Conservation (phyloP, 2,888 invertebrate genomes). For the Dryadula phaetusa region DNA sequence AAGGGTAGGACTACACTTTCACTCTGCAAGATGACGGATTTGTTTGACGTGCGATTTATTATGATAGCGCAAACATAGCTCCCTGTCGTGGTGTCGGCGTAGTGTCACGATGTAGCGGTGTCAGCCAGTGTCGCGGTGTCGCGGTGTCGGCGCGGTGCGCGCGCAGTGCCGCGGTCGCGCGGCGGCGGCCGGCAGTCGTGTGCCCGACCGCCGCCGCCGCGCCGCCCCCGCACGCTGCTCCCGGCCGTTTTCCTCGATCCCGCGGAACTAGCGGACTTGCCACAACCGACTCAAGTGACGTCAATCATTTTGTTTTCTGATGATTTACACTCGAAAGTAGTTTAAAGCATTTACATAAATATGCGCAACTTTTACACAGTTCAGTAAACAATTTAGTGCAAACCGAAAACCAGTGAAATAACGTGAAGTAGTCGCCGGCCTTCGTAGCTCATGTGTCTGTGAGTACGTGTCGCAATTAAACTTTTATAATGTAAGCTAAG, state of each 20-base stretch:
- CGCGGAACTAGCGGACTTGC: background rate
- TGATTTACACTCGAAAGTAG: background rate
- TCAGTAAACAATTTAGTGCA: constrained; percentile 2
- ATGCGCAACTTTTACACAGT: background rate
- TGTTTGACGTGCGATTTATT: constrained; percentile 36
- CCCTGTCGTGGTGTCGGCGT: constrained; percentile 27
- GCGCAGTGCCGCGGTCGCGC: constrained; percentile 4
- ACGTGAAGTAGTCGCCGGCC: constrained; percentile 2
- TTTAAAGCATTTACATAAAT: background rate
- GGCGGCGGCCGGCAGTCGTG: background rate
- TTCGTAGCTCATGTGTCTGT: constrained; percentile 5
- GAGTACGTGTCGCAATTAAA: constrained; percentile 3
- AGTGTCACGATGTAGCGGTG: background rate
- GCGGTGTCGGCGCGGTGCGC: constrained; percentile 27
- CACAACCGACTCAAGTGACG: background rate
- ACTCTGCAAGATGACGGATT: constrained; percentile 27
- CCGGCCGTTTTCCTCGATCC: background rate
- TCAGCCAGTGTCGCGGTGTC: background rate
- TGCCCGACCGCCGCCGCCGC: constrained; percentile 16
- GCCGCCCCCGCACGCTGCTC: background rate
- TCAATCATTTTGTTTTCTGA: background rate
- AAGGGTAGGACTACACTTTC: constrained; percentile 11
- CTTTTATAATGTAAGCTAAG: background rate
- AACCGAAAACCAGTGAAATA: background rate
- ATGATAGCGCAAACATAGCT: constrained; percentile 4